phyloP scores from a whole-genome alignment of 2,113 vertebrate species.

The Scortum barcoo region DNA sequence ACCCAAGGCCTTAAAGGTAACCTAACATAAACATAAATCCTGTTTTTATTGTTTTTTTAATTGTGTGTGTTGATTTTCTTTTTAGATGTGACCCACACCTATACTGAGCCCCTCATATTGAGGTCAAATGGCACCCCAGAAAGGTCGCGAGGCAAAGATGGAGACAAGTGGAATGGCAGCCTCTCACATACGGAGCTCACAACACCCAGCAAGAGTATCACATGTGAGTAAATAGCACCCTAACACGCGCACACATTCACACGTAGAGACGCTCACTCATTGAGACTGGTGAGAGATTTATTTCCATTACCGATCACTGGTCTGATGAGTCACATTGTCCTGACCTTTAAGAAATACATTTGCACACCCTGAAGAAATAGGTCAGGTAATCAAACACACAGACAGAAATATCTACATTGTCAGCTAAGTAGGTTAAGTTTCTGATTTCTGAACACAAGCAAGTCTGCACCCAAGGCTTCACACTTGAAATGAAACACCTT shows the following conservation, averaged over 20 bases:
- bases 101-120: conserved; percentile 78
- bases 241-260: conserved; percentile 20
- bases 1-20: not conserved
- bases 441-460: conserved; percentile 46
- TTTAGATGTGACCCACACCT: conserved; percentile 75
- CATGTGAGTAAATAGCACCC: conserved; percentile 79
- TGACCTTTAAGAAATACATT: conserved; percentile 76
- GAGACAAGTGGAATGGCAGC: conserved; percentile 69
- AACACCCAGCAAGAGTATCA: conserved; percentile 77
- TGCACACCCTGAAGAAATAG: conserved; percentile 72
- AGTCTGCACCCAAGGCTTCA: conserved; percentile 26
- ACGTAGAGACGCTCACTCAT: conserved; percentile 10
- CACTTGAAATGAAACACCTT: conserved; percentile 42
- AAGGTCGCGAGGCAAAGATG: conserved; percentile 51
- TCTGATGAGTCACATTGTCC: conserved; percentile 77
- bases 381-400: conserved; percentile 62
- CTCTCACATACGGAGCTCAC: conserved; percentile 66
- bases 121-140: conserved; percentile 72
- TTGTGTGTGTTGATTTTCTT: conserved; percentile 51
- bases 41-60: not conserved
- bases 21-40: conserved; percentile 5
- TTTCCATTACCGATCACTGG: conserved; percentile 76
- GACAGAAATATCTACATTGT: conserved; percentile 57
- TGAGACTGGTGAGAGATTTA: conserved; percentile 50
- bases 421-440: conserved; percentile 58